phyloP scores from a whole-genome alignment of 1,140 invertebrate species.

The Drosophila rhopaloa region DNA sequence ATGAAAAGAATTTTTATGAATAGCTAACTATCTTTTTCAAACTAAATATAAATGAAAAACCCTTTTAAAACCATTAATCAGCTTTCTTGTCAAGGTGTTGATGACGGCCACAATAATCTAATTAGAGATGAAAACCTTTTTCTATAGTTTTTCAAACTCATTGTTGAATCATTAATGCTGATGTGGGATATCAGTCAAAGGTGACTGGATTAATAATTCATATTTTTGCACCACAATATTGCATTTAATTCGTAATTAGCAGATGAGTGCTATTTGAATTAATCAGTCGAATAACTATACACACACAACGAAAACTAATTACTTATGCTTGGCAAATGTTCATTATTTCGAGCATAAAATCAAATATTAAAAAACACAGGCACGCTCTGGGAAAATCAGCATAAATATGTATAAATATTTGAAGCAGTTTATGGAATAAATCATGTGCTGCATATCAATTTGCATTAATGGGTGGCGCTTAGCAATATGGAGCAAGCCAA shows the following conservation, averaged over 20 bases:
- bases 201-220: slow-evolving; percentile 18
- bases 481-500: slow-evolving; percentile 26
- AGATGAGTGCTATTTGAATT: slow-evolving; percentile 34
- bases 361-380: slow-evolving; percentile 10
- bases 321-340: slow-evolving; percentile 56
- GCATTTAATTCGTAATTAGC: slow-evolving; percentile 41
- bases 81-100: slow-evolving; percentile 11
- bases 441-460: slow-evolving; percentile 63
- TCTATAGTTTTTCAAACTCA: slow-evolving; percentile 26
- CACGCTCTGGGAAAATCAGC: slow-evolving; percentile 10
- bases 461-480: slow-evolving; percentile 42
- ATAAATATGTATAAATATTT: slow-evolving; percentile 48
- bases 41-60: neutral
- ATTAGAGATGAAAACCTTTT: neutral
- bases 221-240: slow-evolving; percentile 3
- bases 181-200: neutral
- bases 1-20: neutral
- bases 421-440: slow-evolving; percentile 58
- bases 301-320: slow-evolving; percentile 33
- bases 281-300: slow-evolving; percentile 15
- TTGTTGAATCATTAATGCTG: slow-evolving; percentile 29
- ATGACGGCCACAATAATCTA: slow-evolving; percentile 1
- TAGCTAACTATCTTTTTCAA: neutral
- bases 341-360: slow-evolving; percentile 11
- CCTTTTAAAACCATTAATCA: slow-evolving; percentile 16